phyloP scores from a whole-genome alignment of 1,140 invertebrate genomes.

The Spodoptera litura region DNA sequence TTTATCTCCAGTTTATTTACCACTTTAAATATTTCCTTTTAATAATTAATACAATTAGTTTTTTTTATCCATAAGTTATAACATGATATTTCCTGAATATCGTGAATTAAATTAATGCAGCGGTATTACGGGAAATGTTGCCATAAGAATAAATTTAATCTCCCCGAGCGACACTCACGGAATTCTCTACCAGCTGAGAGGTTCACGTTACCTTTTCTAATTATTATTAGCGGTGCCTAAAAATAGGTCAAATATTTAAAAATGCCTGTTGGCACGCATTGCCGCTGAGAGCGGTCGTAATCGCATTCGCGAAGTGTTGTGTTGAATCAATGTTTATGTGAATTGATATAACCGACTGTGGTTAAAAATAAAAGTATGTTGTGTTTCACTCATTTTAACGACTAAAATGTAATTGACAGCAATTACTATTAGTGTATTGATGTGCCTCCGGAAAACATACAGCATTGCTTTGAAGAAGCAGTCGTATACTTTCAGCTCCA shows the following conservation, averaged over 20 bases:
- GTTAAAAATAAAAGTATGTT: slow-evolving; percentile 28
- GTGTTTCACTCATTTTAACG: not conserved
- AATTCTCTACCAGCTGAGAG: slow-evolving; percentile 75
- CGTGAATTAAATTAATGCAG: not conserved
- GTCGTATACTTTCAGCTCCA: too few species aligned
- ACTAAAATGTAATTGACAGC: not conserved
- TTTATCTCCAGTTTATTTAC: not conserved
- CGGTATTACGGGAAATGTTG: slow-evolving; percentile 51
- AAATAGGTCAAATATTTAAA: slow-evolving; percentile 86
- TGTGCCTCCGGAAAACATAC: too few species aligned
- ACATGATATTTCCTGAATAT: too few species aligned
- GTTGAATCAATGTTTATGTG: slow-evolving; percentile 59
- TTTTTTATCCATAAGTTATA: too few species aligned
- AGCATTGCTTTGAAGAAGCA: too few species aligned
- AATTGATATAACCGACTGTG: slow-evolving; percentile 37
- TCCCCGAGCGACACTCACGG: slow-evolving; percentile 57
- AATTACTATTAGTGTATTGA: not conserved
- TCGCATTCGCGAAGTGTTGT: slow-evolving; percentile 67
- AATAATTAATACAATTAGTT: too few species aligned
- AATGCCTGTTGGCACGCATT: slow-evolving; percentile 78
- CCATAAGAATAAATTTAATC: slow-evolving; percentile 55
- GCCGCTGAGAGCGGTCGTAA: slow-evolving; percentile 68
- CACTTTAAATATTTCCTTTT: too few species aligned
- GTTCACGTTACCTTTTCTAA: slow-evolving; percentile 86
- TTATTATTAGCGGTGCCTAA: slow-evolving; percentile 85